A percentile compares a stretch with the other conserved stretches of the same genome.
These are phyloP conservation scores for Poecilia gillii DNA, from an alignment of 2,797 vertebrate genomes.

Conservation along the genomic window DNA sequence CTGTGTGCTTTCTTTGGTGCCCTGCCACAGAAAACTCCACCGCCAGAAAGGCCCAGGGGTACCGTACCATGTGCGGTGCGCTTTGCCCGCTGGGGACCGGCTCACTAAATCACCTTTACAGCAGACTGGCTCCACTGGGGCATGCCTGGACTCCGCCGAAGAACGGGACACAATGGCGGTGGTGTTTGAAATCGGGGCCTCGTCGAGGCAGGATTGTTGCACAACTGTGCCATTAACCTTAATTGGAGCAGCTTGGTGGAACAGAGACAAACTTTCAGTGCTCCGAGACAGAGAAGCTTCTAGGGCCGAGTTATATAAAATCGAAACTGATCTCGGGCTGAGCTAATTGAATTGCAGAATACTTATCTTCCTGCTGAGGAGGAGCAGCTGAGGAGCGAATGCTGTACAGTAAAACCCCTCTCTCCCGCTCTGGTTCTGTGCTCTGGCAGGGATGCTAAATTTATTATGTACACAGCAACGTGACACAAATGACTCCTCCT, in stretches of 20 bases:
- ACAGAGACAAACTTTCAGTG: constrained; percentile 59
- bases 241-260: constrained; percentile 70
- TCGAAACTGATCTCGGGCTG: constrained; percentile 51
- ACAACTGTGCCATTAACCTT: constrained; percentile 65
- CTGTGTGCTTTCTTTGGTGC: constrained; percentile 72
- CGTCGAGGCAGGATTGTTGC: constrained; percentile 51
- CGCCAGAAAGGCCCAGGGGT: constrained; percentile 68
- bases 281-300: constrained; percentile 46
- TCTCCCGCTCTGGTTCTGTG: constrained; percentile 10
- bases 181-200: constrained; percentile 45
- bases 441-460: constrained; percentile 10
- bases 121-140: constrained; percentile 39
- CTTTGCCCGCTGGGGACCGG: constrained; percentile 44
- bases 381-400: constrained; percentile 45
- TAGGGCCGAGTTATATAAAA: constrained; percentile 67
- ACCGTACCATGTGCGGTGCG: constrained; percentile 40
- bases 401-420: constrained; percentile 25
- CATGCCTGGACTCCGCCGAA: constrained; percentile 47
- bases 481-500: constrained; percentile 5
- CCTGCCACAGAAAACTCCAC: constrained; percentile 60
- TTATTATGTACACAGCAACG: constrained; percentile 7
- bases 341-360: constrained; percentile 68
- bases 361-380: constrained; percentile 48
- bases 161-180: constrained; percentile 42
- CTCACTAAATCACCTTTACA: constrained; percentile 63